These are phyloP conservation scores for Alviniconcha strummeri DNA, from an alignment of 2,888 invertebrate genomes.

Conservation along the genomic window DNA sequence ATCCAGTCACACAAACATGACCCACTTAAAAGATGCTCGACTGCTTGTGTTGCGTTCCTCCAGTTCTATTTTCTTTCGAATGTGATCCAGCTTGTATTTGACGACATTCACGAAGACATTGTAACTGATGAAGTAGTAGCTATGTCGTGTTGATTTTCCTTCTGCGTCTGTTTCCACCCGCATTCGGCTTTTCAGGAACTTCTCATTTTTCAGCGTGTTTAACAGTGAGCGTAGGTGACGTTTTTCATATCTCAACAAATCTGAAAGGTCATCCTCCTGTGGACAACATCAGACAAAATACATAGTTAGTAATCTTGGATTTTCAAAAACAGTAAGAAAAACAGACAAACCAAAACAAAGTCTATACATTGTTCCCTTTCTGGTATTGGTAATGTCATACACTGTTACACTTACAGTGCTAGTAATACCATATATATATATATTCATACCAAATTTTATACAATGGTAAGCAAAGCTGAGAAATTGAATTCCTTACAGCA, in stretches of 20 bases:
- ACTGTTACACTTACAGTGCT: too few species aligned
- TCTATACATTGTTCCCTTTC: too few species aligned
- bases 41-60: conserved; percentile 96
- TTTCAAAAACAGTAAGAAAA: too few species aligned
- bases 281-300: not conserved
- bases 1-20: not conserved
- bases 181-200: conserved; percentile 80
- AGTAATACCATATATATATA: too few species aligned
- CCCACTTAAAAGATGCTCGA: conserved; percentile 90
- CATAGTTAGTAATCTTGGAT: too few species aligned
- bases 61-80: conserved; percentile 95
- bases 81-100: conserved; percentile 96
- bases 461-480: too few species aligned
- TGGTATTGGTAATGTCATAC: too few species aligned
- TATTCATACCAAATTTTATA: too few species aligned
- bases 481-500: too few species aligned
- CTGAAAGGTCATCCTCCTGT: conserved; percentile 80
- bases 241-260: conserved; percentile 92
- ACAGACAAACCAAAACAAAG: too few species aligned
- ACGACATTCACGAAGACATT: conserved; percentile 93
- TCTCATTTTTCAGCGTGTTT: conserved; percentile 86
- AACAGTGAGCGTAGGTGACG: conserved; percentile 86
- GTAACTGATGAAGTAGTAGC: conserved; percentile 98
- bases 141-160: conserved; percentile 95
- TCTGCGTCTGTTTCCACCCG: conserved; percentile 96